Evolutionary conservation across 2,113 vertebrate species (phyloP).

Genomic region (Mionectes macconnelli): DNA sequence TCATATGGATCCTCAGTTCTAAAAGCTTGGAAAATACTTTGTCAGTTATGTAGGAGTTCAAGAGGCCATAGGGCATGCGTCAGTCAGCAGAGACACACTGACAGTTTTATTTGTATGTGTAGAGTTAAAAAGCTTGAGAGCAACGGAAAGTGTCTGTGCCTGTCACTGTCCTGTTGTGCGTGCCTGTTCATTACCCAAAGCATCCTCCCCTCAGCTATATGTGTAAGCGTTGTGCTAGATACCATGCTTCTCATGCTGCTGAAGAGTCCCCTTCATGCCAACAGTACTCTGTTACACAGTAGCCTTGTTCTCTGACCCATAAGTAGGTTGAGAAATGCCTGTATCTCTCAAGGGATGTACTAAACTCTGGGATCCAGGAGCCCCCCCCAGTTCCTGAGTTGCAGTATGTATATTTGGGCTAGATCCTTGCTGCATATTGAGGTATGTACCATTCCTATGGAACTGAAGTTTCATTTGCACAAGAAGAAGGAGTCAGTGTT

Average conservation of each 20-base stretch:
- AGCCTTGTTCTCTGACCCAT: background rate
- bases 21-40: background rate
- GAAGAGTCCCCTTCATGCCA: background rate
- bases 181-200: background rate
- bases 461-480: background rate
- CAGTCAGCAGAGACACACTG: background rate
- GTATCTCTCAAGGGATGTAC: background rate
- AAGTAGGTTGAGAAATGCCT: background rate
- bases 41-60: background rate
- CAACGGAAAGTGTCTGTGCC: background rate
- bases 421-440: background rate
- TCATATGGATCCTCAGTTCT: background rate
- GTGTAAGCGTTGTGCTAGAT: background rate
- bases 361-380: background rate
- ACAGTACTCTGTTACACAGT: background rate
- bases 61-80: background rate
- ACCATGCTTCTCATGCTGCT: background rate
- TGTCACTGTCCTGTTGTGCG: background rate
- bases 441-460: background rate
- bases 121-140: background rate
- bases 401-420: rapidly evolving
- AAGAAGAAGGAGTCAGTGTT: background rate
- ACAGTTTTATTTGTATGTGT: background rate
- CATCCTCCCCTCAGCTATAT: background rate
- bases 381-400: background rate